Conservation (phyloP, 2,888 invertebrate genomes). For the Schizotus pectinicornis region DNA sequence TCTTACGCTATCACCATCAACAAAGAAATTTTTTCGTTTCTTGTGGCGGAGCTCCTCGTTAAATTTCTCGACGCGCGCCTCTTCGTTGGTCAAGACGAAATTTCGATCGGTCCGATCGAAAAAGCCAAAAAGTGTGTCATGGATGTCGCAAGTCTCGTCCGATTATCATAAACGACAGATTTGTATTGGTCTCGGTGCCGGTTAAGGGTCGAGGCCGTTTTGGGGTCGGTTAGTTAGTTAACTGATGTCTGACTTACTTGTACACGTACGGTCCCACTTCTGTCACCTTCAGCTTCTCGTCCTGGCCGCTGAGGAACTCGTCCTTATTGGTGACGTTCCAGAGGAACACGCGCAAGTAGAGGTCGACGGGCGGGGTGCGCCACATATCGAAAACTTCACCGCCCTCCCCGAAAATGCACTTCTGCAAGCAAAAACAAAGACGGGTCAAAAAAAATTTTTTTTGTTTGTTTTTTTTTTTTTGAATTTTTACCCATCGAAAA, state of each 20-base stretch:
- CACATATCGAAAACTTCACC: conserved; percentile 86
- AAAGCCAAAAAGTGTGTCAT: too few relatives aligned
- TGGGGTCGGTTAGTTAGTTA: background rate
- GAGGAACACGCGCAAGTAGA: conserved; percentile 78
- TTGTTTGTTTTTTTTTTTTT: background rate
- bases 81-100: too few relatives aligned
- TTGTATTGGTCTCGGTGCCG: background rate
- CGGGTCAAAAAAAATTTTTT: background rate
- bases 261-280: conserved; percentile 90
- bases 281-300: conserved; percentile 71
- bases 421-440: conserved; percentile 61
- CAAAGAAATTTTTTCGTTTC: too few relatives aligned
- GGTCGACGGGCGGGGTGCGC: conserved; percentile 79
- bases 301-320: conserved; percentile 73
- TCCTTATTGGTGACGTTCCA: conserved; percentile 87
- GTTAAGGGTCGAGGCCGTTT: conserved; percentile 2
- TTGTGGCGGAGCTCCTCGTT: too few relatives aligned
- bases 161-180: too few relatives aligned
- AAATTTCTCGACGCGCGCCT: too few relatives aligned
- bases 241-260: conserved; percentile 75
- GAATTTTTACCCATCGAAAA: conserved; percentile 71
- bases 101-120: too few relatives aligned
- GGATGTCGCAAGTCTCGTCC: too few relatives aligned
- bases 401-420: conserved; percentile 73
- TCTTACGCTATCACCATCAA: too few relatives aligned